These are phyloP conservation scores for Oenanthe oenanthe DNA, from an alignment of 2,113 vertebrate species.

Conservation along the genomic window DNA sequence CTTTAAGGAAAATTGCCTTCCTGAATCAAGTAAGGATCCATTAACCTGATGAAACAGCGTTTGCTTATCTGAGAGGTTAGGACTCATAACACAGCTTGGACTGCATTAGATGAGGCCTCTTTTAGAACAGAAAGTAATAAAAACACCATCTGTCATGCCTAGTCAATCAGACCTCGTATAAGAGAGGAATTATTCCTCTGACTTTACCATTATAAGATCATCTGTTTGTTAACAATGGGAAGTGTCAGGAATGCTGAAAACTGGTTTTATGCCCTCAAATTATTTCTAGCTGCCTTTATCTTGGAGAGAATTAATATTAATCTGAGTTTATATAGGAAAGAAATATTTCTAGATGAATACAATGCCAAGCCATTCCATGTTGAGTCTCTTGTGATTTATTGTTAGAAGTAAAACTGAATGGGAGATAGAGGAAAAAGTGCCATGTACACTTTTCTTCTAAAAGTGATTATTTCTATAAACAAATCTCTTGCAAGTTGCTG, in stretches of 20 bases:
- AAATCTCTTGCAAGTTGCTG: neutral
- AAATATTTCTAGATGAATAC: conserved; percentile 10
- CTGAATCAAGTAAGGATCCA: conserved; percentile 61
- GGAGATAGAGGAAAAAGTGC: neutral
- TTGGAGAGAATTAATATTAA: conserved; percentile 42
- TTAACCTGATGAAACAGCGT: conserved; percentile 58
- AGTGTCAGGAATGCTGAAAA: conserved; percentile 41
- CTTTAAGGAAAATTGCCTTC: conserved; percentile 59
- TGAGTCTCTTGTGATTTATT: conserved; percentile 11
- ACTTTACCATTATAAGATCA: conserved; percentile 17
- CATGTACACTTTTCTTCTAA: neutral
- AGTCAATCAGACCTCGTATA: conserved; percentile 44
- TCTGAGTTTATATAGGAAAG: neutral
- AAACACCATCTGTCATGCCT: conserved; percentile 56
- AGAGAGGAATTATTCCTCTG: conserved; percentile 48
- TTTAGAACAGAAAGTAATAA: conserved; percentile 58
- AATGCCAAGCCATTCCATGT: neutral
- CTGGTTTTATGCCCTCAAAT: conserved; percentile 38
- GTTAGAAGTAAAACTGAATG: conserved; percentile 22
- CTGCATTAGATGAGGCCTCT: conserved; percentile 38
- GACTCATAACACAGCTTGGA: conserved; percentile 29
- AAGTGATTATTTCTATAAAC: conserved; percentile 16
- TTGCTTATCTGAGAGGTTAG: conserved; percentile 56
- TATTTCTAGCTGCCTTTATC: conserved; percentile 52
- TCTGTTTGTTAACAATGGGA: conserved; percentile 61